Conservation (phyloP, 2,797 vertebrate genomes). For the Adelosebastes latens region DNA sequence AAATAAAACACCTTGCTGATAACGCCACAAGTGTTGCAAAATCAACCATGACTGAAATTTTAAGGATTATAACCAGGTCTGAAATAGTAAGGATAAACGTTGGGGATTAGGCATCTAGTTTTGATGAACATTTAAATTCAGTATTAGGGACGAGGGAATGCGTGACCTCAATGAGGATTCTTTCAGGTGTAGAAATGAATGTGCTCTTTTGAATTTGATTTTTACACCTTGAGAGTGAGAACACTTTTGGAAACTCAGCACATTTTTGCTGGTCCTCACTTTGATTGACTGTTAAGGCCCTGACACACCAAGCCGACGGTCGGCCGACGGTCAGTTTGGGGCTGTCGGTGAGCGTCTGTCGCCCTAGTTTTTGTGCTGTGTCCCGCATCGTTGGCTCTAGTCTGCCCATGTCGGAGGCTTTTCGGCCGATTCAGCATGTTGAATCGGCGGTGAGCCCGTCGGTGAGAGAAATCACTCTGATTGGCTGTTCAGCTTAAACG, state of each 20-base stretch:
- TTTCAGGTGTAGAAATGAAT: neutral
- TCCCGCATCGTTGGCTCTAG: too few species aligned
- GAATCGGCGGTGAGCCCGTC: too few species aligned
- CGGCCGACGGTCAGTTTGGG: rapidly evolving
- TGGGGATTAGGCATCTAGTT: neutral
- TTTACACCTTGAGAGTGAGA: neutral
- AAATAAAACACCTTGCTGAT: neutral
- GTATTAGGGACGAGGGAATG: neutral
- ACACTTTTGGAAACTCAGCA: neutral
- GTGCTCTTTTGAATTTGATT: neutral
- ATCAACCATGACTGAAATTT: neutral
- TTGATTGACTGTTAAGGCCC: neutral
- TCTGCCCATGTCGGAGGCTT: too few species aligned
- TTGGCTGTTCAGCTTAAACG: too few species aligned
- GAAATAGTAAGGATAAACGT: neutral
- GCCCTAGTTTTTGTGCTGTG: too few species aligned
- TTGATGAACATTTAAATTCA: neutral
- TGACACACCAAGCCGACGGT: too few species aligned
- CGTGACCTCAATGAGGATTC: neutral
- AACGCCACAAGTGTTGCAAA: neutral
- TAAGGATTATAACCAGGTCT: neutral
- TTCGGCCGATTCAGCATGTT: too few species aligned
- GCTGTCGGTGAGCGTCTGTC: too few species aligned
- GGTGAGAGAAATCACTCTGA: too few species aligned
- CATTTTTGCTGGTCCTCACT: neutral